phyloP scores from a whole-genome alignment of 2,888 invertebrate species.

The Diabrotica balteata region DNA sequence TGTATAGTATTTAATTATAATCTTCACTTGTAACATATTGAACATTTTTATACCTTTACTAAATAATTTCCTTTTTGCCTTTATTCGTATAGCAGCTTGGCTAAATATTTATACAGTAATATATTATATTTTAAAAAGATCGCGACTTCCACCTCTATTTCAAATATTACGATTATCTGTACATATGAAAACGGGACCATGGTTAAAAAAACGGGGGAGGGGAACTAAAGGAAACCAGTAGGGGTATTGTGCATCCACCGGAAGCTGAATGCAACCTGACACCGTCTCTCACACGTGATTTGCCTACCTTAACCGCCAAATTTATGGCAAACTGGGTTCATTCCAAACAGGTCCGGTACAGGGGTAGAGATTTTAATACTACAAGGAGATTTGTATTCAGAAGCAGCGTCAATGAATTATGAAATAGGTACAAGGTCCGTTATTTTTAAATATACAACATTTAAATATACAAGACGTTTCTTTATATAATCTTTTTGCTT shows the following conservation, averaged over 20 bases:
- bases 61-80: too few species aligned
- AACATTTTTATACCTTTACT: too few species aligned
- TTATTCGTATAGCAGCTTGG: too few species aligned
- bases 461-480: too few species aligned
- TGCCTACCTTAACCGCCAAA: slow-evolving; percentile 46
- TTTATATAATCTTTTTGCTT: too few species aligned
- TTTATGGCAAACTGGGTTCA: slow-evolving; percentile 30
- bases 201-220: slow-evolving; percentile 13
- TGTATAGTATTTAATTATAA: too few species aligned
- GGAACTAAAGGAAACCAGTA: slow-evolving; percentile 19
- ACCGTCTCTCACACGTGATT: slow-evolving; percentile 50
- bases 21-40: too few species aligned
- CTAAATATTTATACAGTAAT: too few species aligned
- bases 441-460: background rate
- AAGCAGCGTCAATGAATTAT: too few species aligned
- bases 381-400: too few species aligned
- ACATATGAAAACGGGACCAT: slow-evolving; percentile 20
- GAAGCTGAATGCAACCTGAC: slow-evolving; percentile 52
- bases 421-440: too few species aligned
- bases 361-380: slow-evolving; percentile 4
- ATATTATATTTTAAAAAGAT: background rate
- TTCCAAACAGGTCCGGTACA: slow-evolving; percentile 5
- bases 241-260: slow-evolving; percentile 40
- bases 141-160: slow-evolving; percentile 16
- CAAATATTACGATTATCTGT: slow-evolving; percentile 15